phyloP scores from a whole-genome alignment of 2,113 vertebrate species.

The Hypocryptadius cinnamomeus region DNA sequence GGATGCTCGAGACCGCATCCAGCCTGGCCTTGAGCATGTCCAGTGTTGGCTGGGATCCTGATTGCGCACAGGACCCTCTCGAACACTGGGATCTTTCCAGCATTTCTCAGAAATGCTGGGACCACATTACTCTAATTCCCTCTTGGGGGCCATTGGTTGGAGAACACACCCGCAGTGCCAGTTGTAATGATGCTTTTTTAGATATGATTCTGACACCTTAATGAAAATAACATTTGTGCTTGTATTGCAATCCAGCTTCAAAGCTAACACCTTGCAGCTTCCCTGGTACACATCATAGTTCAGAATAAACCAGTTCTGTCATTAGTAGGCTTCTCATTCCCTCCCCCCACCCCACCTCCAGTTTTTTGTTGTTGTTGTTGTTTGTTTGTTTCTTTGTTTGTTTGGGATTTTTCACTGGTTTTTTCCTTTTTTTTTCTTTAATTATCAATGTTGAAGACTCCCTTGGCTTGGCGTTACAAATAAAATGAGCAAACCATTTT shows the following conservation, averaged over 20 bases:
- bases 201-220: background rate
- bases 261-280: background rate
- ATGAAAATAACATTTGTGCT: background rate
- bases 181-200: background rate
- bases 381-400: background rate
- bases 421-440: too few species aligned
- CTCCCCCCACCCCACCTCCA: fast-evolving
- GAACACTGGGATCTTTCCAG: background rate
- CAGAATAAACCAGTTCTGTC: background rate
- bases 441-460: background rate
- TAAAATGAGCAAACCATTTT: background rate
- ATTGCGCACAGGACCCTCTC: background rate
- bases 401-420: background rate
- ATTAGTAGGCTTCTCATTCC: background rate
- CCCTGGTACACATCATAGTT: too few species aligned
- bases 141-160: fast-evolving
- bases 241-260: background rate
- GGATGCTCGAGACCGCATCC: background rate
- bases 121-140: background rate
- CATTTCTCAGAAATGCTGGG: background rate
- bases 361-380: background rate
- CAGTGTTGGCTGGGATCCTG: background rate
- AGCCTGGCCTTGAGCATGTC: background rate
- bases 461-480: background rate
- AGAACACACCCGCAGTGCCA: background rate